These are phyloP conservation scores for Bellardia pandia DNA, from an alignment of 2,888 invertebrate species.

Conservation along the genomic window DNA sequence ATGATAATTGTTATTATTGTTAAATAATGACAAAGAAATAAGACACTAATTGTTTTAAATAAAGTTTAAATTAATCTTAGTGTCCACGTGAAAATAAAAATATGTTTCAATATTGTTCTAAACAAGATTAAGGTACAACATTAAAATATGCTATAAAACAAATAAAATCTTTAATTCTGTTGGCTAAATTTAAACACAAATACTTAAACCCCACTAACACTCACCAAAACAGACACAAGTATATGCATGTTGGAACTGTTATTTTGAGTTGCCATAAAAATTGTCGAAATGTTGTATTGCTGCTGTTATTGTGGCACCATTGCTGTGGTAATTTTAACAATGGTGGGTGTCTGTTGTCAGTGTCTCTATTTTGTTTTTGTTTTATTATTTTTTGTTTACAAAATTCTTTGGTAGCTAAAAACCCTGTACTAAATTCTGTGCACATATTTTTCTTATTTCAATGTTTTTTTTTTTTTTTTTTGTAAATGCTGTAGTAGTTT, in stretches of 20 bases:
- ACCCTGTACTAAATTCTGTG: slow-evolving; percentile 25
- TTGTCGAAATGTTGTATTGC: background rate
- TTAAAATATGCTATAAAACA: no score
- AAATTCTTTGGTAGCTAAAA: slow-evolving; percentile 9
- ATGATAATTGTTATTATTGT: no score
- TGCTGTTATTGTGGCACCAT: background rate
- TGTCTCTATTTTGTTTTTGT: background rate
- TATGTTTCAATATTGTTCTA: no score
- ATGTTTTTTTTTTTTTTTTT: background rate
- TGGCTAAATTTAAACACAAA: background rate
- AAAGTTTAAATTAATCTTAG: no score
- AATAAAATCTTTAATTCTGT: background rate
- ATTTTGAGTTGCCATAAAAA: background rate
- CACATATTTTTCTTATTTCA: background rate
- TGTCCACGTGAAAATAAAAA: no score
- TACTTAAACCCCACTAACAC: background rate
- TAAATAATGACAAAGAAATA: no score
- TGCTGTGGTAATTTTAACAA: slow-evolving; percentile 9
- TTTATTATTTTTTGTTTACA: slow-evolving; percentile 27
- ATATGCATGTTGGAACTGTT: background rate
- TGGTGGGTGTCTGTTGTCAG: slow-evolving; percentile 10
- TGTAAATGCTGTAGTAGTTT: background rate
- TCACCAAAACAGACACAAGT: background rate
- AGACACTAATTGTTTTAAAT: no score
- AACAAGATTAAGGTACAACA: no score